A percentile compares a stretch with the other conserved stretches of the same genome.
These are phyloP conservation scores for Halictus rubicundus DNA, from an alignment of 1,140 invertebrate species.

Conservation along the genomic window DNA sequence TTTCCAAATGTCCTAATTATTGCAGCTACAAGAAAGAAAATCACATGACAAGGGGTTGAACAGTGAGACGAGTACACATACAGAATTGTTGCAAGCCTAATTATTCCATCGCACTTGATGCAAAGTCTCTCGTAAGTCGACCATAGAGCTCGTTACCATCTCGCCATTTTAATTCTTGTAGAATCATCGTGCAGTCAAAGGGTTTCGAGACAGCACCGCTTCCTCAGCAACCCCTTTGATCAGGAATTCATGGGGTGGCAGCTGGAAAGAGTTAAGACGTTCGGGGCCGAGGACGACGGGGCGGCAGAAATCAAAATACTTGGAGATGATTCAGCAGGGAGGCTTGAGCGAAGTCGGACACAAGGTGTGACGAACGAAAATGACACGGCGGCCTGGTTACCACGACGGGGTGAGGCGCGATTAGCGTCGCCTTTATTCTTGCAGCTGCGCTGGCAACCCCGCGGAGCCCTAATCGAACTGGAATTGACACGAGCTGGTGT, in stretches of 20 bases:
- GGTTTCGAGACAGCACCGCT: background rate
- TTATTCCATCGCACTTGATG: too few relatives aligned
- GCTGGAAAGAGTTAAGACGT: slow-evolving; percentile 23
- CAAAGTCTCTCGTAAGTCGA: too few relatives aligned
- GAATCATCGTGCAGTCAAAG: too few relatives aligned
- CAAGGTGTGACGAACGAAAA: slow-evolving; percentile 47
- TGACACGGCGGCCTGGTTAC: slow-evolving; percentile 44
- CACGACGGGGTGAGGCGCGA: slow-evolving; percentile 31
- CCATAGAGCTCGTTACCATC: too few relatives aligned
- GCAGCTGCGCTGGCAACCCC: slow-evolving; percentile 31
- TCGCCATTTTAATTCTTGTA: too few relatives aligned
- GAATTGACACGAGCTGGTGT: slow-evolving; percentile 13
- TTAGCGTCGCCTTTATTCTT: slow-evolving; percentile 38
- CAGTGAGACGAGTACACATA: too few relatives aligned
- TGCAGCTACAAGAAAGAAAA: too few relatives aligned
- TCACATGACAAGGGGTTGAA: too few relatives aligned
- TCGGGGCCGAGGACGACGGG: background rate
- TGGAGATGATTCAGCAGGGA: slow-evolving; percentile 36
- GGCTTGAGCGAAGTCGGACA: background rate
- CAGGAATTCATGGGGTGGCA: background rate
- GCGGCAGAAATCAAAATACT: slow-evolving; percentile 15
- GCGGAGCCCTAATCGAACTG: slow-evolving; percentile 16
- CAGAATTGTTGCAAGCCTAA: too few relatives aligned
- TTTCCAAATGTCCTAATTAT: too few relatives aligned
- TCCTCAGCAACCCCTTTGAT: slow-evolving; percentile 1